These are phyloP conservation scores for Sericinus montela DNA, from an alignment of 2,888 invertebrate genomes.

Conservation along the genomic window DNA sequence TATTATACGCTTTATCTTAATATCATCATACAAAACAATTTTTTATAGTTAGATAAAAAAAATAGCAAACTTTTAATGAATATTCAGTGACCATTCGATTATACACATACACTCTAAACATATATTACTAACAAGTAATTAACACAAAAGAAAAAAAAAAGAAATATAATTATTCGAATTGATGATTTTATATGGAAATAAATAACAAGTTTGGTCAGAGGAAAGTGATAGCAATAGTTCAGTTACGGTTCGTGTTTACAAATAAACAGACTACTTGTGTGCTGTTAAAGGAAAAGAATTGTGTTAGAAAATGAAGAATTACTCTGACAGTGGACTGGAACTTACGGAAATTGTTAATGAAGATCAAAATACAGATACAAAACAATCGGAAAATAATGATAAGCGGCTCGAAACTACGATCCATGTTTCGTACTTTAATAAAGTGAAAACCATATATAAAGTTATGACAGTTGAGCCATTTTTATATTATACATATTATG, in stretches of 20 bases:
- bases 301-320: slow-evolving; percentile 31
- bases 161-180: too few species aligned
- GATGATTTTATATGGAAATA: slow-evolving; percentile 23
- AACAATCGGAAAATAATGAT: neutral
- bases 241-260: slow-evolving; percentile 37
- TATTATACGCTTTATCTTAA: too few species aligned
- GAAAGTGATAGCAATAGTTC: slow-evolving; percentile 27
- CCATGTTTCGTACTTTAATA: slow-evolving; percentile 19
- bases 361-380: slow-evolving; percentile 6
- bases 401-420: neutral
- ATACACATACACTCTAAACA: too few species aligned
- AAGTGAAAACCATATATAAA: slow-evolving; percentile 33
- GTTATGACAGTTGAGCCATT: slow-evolving; percentile 83
- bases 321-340: slow-evolving; percentile 30
- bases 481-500: slow-evolving; percentile 80
- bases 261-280: slow-evolving; percentile 34
- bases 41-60: too few species aligned
- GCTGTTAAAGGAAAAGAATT: slow-evolving; percentile 14
- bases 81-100: too few species aligned
- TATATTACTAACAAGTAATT: too few species aligned
- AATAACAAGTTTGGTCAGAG: slow-evolving; percentile 36
- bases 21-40: too few species aligned
- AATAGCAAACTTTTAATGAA: too few species aligned
- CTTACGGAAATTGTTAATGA: slow-evolving; percentile 25
- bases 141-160: too few species aligned